Base-by-base conservation (phyloP, 2,113 vertebrate species). In the Hemibagrus wyckioides region DNA sequence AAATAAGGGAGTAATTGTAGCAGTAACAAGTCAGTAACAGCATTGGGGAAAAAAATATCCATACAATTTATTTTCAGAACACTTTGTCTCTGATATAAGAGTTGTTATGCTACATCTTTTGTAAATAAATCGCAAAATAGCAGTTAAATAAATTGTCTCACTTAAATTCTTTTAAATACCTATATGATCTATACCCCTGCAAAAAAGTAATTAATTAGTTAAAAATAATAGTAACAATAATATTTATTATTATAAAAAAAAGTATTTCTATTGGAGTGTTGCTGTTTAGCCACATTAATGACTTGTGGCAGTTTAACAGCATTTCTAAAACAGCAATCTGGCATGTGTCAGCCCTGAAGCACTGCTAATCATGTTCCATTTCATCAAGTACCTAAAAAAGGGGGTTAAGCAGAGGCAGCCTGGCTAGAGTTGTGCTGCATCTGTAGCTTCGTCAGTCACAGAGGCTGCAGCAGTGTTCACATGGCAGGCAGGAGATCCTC, bases 401-500 rank as follows among this genome's bases (percentile, higher is more conserved):
- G 9, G 41, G 59, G 39, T 50, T n/a, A 33, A 83, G 39, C 59
- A 48, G 28, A 65, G 39, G 36, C 36, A 65, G n/a, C 25, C 23
- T n/a, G 39, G 21, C 69, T 44, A 39, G 69, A 73, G 39, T 73
- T 48, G 48, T 50, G 13, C 25, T 28, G 73, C 4, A 28, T 28
- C 79, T 59, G 33, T 4, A 56, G n/a, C 57, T 63, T 25, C 19
- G 19, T 17, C 30, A 79, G 4, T 59, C 73, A 85, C 48, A 33
- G 36, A 61, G 23, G 28, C 41, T 75, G 3, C 28, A 73, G n/a
- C 56, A 86, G 56, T 52, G 75, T 63, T 87, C 88, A 80, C 39
- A 86, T 89, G 61, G 39, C 75, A 83, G 77, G 69, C 44, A 77
- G 19, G 52, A 81, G 56, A 87, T 76, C 83, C 59, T 52, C 65